phyloP scores from a whole-genome alignment of 2,888 invertebrate species.

The Hylaea fasciaria region DNA sequence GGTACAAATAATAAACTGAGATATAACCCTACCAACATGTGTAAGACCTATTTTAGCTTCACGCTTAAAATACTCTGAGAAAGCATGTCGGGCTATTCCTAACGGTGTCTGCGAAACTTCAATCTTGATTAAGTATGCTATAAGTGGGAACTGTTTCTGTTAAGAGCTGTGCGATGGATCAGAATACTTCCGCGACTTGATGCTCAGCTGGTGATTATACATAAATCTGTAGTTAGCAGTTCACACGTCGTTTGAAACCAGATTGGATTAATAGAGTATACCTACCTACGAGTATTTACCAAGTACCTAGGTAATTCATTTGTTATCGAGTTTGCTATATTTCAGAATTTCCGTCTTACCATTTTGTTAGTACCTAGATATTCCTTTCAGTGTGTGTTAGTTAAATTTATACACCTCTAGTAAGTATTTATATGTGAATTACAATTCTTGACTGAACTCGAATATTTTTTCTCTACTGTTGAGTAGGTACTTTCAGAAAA shows the following conservation, averaged over 20 bases:
- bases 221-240: background rate
- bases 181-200: constrained; percentile 23
- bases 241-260: constrained; percentile 14
- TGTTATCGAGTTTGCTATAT: no score
- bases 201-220: constrained; percentile 13
- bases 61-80: constrained; percentile 18
- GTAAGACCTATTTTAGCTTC: background rate
- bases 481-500: no score
- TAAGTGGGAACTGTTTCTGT: constrained; percentile 21
- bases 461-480: no score
- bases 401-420: no score
- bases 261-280: constrained; percentile 1
- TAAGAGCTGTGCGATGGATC: constrained; percentile 16
- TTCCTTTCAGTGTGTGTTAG: no score
- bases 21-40: background rate
- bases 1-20: no score
- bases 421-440: no score
- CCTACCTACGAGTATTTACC: no score
- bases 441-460: no score
- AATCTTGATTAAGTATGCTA: constrained; percentile 28
- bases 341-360: no score
- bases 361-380: no score
- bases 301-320: no score
- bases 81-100: constrained; percentile 14
- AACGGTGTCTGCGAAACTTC: constrained; percentile 30